phyloP scores from a whole-genome alignment of 2,113 vertebrate genomes.

The Cinclus cinclus region DNA sequence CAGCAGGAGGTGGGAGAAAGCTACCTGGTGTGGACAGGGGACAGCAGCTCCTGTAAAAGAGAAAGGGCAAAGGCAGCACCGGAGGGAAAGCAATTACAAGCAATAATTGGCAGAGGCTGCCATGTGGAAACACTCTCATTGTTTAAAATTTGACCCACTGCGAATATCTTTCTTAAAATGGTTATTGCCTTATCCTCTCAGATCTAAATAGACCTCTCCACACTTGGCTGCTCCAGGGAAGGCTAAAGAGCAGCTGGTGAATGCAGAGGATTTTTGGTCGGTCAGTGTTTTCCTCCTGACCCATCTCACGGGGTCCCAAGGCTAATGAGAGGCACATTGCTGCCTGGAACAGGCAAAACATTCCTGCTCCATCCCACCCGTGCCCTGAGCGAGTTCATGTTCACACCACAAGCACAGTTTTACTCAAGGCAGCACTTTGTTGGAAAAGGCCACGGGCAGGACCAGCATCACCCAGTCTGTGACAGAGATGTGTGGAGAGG shows the following conservation, averaged over 20 bases:
- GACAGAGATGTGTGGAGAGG: not conserved
- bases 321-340: not conserved
- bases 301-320: not conserved
- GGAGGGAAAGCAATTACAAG: constrained; percentile 56
- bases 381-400: accelerated
- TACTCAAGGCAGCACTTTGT: not conserved
- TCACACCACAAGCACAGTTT: not conserved
- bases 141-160: constrained; percentile 56
- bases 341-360: not conserved
- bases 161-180: constrained; percentile 31
- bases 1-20: not conserved
- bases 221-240: constrained; percentile 3
- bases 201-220: constrained; percentile 28
- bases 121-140: constrained; percentile 43
- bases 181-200: constrained; percentile 27
- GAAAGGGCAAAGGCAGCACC: not conserved
- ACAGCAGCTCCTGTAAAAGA: not conserved
- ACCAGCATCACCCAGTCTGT: not conserved
- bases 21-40: not conserved
- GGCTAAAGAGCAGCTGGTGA: not conserved
- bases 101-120: constrained; percentile 55
- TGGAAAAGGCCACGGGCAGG: not conserved
- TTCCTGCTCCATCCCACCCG: not conserved
- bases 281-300: not conserved
- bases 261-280: not conserved